phyloP scores from a whole-genome alignment of 1,140 invertebrate genomes.

The Coboldia fuscipes region DNA sequence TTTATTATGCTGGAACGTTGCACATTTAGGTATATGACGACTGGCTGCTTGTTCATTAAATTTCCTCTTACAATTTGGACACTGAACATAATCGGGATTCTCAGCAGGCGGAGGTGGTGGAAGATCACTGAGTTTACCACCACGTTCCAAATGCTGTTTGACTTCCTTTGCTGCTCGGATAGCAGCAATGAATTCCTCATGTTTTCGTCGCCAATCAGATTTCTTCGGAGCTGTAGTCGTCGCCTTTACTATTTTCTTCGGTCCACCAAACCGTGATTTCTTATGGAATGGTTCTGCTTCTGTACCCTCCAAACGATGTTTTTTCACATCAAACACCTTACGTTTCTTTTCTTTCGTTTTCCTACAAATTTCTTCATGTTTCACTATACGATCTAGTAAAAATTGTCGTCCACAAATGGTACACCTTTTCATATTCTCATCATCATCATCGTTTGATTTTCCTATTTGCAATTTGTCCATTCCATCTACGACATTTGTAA shows the following conservation, averaged over 20 bases:
- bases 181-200: slow-evolving; percentile 70
- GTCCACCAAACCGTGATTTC: slow-evolving; percentile 15
- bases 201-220: slow-evolving; percentile 65
- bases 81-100: slow-evolving; percentile 68
- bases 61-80: slow-evolving; percentile 65
- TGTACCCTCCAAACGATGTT: slow-evolving; percentile 61
- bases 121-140: slow-evolving; percentile 55
- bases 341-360: slow-evolving; percentile 50
- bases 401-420: slow-evolving; percentile 44
- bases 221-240: slow-evolving; percentile 11
- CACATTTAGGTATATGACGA: slow-evolving; percentile 78
- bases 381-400: slow-evolving; percentile 45
- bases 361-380: slow-evolving; percentile 54
- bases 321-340: slow-evolving; percentile 61
- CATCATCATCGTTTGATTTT: too few relatives aligned
- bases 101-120: slow-evolving; percentile 64
- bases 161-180: slow-evolving; percentile 69
- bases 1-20: slow-evolving; percentile 54
- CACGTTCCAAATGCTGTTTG: slow-evolving; percentile 52
- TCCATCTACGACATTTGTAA: too few relatives aligned
- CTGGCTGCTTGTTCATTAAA: slow-evolving; percentile 68
- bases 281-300: slow-evolving; percentile 53
- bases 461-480: too few relatives aligned
- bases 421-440: slow-evolving; percentile 27
- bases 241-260: slow-evolving; percentile 1